Evolutionary conservation across 1,140 invertebrate species (phyloP).

Genomic region (Parapsyche elsis): DNA sequence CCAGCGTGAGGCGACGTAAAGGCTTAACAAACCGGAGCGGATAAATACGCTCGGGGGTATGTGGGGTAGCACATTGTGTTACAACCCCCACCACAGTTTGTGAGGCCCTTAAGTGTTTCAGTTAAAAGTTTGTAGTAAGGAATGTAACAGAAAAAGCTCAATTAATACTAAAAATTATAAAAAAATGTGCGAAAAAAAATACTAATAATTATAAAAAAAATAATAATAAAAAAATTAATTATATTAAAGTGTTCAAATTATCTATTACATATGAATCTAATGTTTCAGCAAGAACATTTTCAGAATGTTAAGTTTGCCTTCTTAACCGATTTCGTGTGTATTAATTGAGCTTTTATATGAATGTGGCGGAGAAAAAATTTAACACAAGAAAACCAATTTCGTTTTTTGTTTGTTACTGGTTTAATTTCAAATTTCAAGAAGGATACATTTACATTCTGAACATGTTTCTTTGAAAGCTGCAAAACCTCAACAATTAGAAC

Average conservation of each 20-base stretch:
- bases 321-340: constrained; percentile 7
- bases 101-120: no score
- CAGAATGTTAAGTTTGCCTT: constrained; percentile 46
- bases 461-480: constrained; percentile 22
- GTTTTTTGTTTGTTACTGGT: constrained; percentile 28
- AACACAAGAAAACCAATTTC: constrained; percentile 14
- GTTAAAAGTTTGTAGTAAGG: no score
- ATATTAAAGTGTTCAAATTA: constrained; percentile 4
- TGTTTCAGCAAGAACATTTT: constrained; percentile 37
- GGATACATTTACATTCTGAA: constrained; percentile 44
- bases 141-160: constrained; percentile 36
- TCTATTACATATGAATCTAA: neutral
- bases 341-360: constrained; percentile 15
- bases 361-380: neutral
- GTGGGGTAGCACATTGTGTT: no score
- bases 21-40: no score
- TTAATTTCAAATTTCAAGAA: constrained; percentile 35
- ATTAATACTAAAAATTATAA: constrained; percentile 27
- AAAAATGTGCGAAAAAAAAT: no score
- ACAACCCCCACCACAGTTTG: no score
- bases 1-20: no score
- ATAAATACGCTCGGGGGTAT: no score
- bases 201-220: constrained; percentile 24
- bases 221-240: neutral
- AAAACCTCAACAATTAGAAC: neutral